Evolutionary conservation across 2,888 invertebrate species (phyloP).

Genomic region (Carpatolechia fugitivella): DNA sequence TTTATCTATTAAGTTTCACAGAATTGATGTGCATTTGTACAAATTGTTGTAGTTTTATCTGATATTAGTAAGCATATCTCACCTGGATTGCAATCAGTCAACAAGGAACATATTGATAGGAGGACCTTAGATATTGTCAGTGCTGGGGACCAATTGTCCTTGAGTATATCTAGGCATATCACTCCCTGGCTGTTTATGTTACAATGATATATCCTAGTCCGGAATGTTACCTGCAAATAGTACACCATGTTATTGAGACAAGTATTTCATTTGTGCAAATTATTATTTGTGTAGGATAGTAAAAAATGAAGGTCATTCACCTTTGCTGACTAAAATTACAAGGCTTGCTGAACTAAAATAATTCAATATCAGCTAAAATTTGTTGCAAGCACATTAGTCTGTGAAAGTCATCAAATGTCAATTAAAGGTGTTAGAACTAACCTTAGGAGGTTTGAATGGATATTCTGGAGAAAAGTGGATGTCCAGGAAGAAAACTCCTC

Average conservation of each 20-base stretch:
- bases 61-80: constrained; percentile 34
- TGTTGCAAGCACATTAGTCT: not conserved
- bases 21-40: too few species aligned
- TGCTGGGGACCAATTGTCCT: constrained; percentile 99
- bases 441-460: constrained; percentile 99
- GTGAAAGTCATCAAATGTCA: too few species aligned
- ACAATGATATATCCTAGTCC: constrained; percentile 99
- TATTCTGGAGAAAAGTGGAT: constrained; percentile 98
- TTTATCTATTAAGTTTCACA: too few species aligned
- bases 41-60: too few species aligned
- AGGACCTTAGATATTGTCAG: constrained; percentile 98
- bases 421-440: too few species aligned
- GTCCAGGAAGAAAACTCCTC: constrained; percentile 98
- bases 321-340: not conserved
- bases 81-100: constrained; percentile 99
- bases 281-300: too few species aligned
- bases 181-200: constrained; percentile 99
- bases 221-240: constrained; percentile 86
- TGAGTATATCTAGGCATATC: constrained; percentile 98
- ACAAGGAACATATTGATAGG: constrained; percentile 97
- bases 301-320: not conserved
- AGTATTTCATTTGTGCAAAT: not conserved
- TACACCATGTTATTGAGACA: not conserved
- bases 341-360: too few species aligned
- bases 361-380: not conserved